Evolutionary conservation across 2,888 invertebrate genomes (phyloP).

Genomic region (Parascotia fuliginaria): DNA sequence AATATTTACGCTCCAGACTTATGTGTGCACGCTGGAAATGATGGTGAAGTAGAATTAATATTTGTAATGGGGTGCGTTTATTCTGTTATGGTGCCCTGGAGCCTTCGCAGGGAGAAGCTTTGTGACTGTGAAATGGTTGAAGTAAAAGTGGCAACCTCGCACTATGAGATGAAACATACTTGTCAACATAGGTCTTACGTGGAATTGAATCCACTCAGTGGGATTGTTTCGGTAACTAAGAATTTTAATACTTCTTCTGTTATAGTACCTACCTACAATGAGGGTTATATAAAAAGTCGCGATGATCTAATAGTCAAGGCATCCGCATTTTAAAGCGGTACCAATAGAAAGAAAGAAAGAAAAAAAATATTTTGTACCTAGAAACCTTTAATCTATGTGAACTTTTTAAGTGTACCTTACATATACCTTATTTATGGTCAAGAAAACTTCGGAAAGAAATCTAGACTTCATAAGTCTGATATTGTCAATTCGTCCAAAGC

Average conservation of each 20-base stretch:
- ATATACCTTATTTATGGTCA: no score
- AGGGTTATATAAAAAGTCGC: no score
- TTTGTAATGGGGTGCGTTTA: constrained; percentile 73
- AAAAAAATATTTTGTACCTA: no score
- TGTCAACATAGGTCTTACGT: constrained; percentile 70
- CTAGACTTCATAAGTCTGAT: no score
- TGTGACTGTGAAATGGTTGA: constrained; percentile 78
- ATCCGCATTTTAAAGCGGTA: no score
- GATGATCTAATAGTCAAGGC: no score
- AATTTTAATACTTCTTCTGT: background rate
- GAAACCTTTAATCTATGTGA: no score
- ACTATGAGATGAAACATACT: constrained; percentile 71
- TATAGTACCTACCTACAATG: background rate
- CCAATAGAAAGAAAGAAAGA: no score
- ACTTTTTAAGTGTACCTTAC: no score
- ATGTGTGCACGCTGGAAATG: constrained; percentile 55
- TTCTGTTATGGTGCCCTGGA: constrained; percentile 66
- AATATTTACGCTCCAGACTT: constrained; percentile 73
- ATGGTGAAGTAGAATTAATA: constrained; percentile 63
- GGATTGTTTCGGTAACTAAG: constrained; percentile 64
- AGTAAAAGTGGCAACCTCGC: constrained; percentile 70
- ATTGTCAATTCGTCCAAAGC: no score
- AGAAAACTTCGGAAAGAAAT: no score
- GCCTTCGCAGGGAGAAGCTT: constrained; percentile 70
- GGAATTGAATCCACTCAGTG: constrained; percentile 63